Conservation (phyloP, 2,113 vertebrate species). For the Puntigrus tetrazona region DNA sequence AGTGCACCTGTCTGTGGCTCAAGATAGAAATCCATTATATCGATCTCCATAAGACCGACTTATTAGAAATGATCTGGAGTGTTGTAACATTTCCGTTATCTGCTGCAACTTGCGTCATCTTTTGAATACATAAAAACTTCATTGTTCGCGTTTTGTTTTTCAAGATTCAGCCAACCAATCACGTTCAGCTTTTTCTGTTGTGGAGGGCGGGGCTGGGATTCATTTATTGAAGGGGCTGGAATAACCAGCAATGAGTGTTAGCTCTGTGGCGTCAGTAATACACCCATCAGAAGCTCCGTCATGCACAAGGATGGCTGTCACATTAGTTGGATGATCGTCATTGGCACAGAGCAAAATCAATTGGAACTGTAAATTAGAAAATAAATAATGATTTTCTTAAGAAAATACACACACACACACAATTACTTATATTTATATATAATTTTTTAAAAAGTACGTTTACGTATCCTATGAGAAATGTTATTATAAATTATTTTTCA, state of each 20-base stretch:
- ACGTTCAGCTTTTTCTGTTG: not conserved
- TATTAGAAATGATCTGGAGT: not conserved
- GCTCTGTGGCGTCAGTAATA: slow-evolving; percentile 61
- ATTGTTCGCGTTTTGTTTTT: not conserved
- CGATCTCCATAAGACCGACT: not conserved
- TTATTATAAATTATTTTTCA: not conserved
- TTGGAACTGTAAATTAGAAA: not conserved
- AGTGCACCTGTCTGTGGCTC: not conserved
- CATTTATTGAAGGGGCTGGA: not conserved
- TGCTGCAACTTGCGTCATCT: not conserved
- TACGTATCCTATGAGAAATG: not conserved
- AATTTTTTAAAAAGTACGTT: no score
- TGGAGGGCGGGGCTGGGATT: not conserved
- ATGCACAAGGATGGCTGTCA: slow-evolving; percentile 64
- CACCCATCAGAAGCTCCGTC: slow-evolving; percentile 52
- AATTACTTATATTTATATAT: no score
- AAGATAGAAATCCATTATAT: not conserved
- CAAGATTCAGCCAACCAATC: not conserved
- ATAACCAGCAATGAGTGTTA: slow-evolving; percentile 46
- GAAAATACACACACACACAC: no score
- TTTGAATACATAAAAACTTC: not conserved
- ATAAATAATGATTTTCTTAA: not conserved
- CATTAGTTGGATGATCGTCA: slow-evolving; percentile 51
- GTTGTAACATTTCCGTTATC: not conserved
- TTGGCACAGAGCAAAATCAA: slow-evolving; percentile 20